phyloP scores from a whole-genome alignment of 2,113 vertebrate genomes.

The Sorex araneus region DNA sequence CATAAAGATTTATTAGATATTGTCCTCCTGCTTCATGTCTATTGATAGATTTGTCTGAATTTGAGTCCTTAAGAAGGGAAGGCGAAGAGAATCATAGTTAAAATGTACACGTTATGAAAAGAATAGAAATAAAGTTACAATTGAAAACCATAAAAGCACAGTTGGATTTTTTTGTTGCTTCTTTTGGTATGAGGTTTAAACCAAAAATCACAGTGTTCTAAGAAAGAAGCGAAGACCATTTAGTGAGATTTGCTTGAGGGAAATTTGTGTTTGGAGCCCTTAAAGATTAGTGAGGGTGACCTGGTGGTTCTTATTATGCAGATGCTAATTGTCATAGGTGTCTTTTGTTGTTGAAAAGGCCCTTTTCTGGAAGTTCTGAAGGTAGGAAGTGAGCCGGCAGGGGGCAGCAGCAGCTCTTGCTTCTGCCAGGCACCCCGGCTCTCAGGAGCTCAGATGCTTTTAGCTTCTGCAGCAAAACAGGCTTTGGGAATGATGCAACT shows the following conservation, averaged over 20 bases:
- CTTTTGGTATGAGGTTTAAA: background rate
- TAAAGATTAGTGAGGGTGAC: background rate
- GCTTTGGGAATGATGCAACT: conserved; percentile 43
- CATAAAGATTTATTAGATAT: background rate
- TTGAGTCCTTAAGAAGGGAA: background rate
- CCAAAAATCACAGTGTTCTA: background rate
- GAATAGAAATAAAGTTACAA: background rate
- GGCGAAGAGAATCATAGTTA: background rate
- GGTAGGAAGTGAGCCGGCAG: conserved; percentile 68
- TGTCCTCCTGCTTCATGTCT: background rate
- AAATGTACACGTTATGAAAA: background rate
- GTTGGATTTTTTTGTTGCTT: background rate
- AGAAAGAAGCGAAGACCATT: background rate
- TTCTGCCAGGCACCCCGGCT: background rate
- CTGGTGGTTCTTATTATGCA: background rate
- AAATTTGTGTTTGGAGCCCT: background rate
- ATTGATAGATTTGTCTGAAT: background rate
- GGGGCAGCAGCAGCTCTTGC: conserved; percentile 76
- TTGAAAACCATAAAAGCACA: background rate
- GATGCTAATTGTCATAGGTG: background rate
- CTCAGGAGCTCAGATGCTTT: background rate
- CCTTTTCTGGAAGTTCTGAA: conserved; percentile 6
- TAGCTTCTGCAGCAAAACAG: background rate
- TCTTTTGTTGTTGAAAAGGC: background rate
- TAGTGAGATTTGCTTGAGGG: conserved; percentile 36